These are phyloP conservation scores for Mactromeris polynyma DNA, from an alignment of 2,888 invertebrate genomes.

Conservation along the genomic window DNA sequence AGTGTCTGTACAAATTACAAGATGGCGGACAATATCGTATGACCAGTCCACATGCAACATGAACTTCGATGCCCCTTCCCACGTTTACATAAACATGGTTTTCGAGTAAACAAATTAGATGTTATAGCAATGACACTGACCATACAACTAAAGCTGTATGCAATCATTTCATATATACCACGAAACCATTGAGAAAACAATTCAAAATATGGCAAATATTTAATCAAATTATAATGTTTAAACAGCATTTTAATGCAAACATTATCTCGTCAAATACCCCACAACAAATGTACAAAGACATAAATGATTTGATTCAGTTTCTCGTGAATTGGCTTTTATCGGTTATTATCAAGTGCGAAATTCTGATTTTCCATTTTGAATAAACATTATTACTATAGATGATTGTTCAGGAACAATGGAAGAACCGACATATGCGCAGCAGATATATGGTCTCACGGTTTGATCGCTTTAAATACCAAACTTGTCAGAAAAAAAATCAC, in stretches of 20 bases:
- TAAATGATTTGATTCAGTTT: background rate
- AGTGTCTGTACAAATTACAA: too few species aligned
- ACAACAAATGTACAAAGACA: background rate
- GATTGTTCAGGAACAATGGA: background rate
- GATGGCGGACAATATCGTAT: too few species aligned
- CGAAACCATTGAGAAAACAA: background rate
- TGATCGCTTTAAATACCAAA: background rate
- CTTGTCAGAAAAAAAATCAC: background rate
- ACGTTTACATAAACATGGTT: background rate
- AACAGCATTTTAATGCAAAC: slow-evolving; percentile 8
- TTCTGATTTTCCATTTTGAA: background rate
- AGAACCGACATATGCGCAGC: background rate
- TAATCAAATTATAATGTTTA: slow-evolving; percentile 13
- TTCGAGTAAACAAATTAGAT: background rate
- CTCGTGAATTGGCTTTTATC: background rate
- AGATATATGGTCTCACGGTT: background rate
- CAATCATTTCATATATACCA: background rate
- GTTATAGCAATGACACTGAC: background rate
- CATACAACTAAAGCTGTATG: background rate
- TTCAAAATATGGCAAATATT: background rate
- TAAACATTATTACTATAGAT: slow-evolving; percentile 4
- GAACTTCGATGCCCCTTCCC: background rate
- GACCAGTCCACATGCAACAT: background rate
- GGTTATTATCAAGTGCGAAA: background rate
- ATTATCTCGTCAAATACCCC: background rate